These are phyloP conservation scores for Atethmia centrago DNA, from an alignment of 2,888 invertebrate species.

Conservation along the genomic window DNA sequence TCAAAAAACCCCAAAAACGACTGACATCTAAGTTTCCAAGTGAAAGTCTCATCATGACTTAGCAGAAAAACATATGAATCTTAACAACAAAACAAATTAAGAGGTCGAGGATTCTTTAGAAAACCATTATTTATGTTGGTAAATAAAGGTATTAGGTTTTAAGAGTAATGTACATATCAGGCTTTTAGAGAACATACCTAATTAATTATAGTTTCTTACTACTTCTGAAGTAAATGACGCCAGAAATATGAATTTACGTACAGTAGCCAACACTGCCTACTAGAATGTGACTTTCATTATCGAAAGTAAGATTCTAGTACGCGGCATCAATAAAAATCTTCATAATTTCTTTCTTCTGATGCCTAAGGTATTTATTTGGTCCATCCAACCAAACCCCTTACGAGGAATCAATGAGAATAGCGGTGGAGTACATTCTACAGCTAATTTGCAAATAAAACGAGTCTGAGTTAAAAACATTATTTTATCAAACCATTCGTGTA, in stretches of 20 bases:
- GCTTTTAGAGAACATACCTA: not conserved
- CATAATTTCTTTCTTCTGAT: too few relatives aligned
- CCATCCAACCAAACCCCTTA: too few relatives aligned
- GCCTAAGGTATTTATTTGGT: too few relatives aligned
- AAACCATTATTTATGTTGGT: not conserved
- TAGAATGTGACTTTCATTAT: too few relatives aligned
- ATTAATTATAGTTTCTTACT: not conserved
- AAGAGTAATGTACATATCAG: not conserved
- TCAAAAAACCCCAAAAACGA: not conserved
- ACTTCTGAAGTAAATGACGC: too few relatives aligned
- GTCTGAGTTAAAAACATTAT: not conserved
- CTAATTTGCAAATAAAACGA: too few relatives aligned
- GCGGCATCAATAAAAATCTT: too few relatives aligned
- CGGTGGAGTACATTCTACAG: too few relatives aligned
- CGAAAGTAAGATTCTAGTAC: too few relatives aligned
- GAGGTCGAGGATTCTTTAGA: not conserved
- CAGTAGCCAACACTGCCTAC: too few relatives aligned
- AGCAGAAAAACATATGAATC: constrained; percentile 32
- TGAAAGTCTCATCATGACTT: constrained; percentile 42
- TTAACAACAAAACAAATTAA: constrained; percentile 11
- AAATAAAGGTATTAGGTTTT: not conserved
- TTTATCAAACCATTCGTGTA: not conserved
- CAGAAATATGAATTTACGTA: too few relatives aligned
- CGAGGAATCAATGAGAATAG: too few relatives aligned
- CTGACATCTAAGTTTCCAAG: constrained; percentile 28